Evolutionary conservation across 2,113 vertebrate genomes (phyloP), one percentile per base, ranked within the genome.

Genomic region (Lampris megalopsis): DNA sequence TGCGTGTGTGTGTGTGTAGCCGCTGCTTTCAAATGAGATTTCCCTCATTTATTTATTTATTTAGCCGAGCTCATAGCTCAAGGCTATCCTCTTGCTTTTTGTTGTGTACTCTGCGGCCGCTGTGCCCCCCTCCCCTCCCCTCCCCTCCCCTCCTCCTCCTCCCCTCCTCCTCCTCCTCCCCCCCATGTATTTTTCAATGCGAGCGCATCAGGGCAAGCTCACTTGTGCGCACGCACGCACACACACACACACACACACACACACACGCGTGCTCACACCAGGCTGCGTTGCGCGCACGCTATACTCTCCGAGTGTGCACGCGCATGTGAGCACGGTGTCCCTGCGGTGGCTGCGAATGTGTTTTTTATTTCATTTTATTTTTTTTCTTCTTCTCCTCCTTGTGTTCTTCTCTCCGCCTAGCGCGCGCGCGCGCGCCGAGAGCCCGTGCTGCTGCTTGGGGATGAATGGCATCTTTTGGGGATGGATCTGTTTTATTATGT

Each of bases 61-160:
- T 90, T 90, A 86, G 82, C 77, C 86, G 79, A 88, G 74, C 87
- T 91, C 75, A 75, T 89, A 83, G 92, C 92, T 93, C 88, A 91
- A 93, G 92, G 93, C 91, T 85, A 81, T 92, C 84, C 84, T 64
- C 86, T 84, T 82, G 81, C 79, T 89, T 90, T 91, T 86, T 92
- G 87, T 91, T 91, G 88, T 91, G 74, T 86, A 72, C 80, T 86
- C 80, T 79, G 71, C 88, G 86, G 82, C 82, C 89, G 81, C 81
- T 50, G 77, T 77, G 83, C 67, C 86, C 87, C 76, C 47, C 70
- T 68, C 66, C 77, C 76, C 77, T 67, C 78, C 66, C 36, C 4
- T 35, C 42, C 47, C 11, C 48, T 64, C 77, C 73, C 63, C 76
- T 75, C 65, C 78, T 61, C 36, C 6, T 35, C 42, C 67, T 85